Base-by-base conservation (phyloP, 2,888 invertebrate genomes). In the Serripes groenlandicus region DNA sequence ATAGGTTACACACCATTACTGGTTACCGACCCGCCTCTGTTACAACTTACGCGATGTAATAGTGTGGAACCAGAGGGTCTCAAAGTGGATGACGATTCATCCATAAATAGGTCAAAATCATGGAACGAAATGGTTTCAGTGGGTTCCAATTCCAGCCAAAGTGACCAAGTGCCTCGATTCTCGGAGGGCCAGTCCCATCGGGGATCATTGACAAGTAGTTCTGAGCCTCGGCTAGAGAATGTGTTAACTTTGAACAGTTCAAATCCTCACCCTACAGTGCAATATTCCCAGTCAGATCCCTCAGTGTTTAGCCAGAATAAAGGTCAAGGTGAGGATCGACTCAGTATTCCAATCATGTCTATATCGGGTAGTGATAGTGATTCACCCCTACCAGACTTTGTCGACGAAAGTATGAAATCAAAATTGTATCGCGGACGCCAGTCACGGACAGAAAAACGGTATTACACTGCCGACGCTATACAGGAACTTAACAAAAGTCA, bases 381-480 rank as follows among this genome's bases (percentile, higher is more conserved):
- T 68, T 82, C 87, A 30, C 86, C 88, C 23, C 62, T 88, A 42
- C 89, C 87, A 9, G 90, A 89, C 60, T 86, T 88, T 42, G 77
- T 86, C 58, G 92, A 92, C 42, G 93, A 92, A 68, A 90, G 88
- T 68, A 86, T 91, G 52, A 89, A 87, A 75, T 88, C 88, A 60
- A 93, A 93, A 78, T 85, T 92, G 32, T 93, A 93, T 94, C 91
- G 92, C 84, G 86, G 93, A 69, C 88, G 93, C 28, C 85, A 85
- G 35, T 90, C 92, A 5, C 88, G 93, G 64, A 90, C 90, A 23
- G 94, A 94, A 85, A 95, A 95, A 91, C 94, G 96, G 82, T 96
- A 96, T 93, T 96, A 96, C 93, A 96, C 96, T 7, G 96, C 96
- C 7, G 96, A 96, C 85, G 96, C 96, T 81, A 96, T 96, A 87